A percentile compares a stretch with the other conserved stretches of the same genome.
Evolutionary conservation across 2,113 vertebrate species (phyloP).

Genomic region (Cheilinus undulatus): DNA sequence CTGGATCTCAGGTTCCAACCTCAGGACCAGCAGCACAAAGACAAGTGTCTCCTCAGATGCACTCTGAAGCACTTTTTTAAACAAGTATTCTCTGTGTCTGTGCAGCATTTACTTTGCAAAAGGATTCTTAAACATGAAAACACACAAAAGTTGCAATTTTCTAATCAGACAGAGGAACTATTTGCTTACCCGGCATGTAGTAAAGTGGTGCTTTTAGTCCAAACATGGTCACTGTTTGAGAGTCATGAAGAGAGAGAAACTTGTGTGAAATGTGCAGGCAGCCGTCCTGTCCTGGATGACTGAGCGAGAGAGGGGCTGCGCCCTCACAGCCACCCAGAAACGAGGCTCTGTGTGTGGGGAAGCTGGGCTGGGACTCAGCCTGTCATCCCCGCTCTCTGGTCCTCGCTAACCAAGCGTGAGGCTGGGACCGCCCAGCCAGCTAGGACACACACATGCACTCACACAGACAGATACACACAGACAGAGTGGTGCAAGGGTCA

Average conservation of each 20-base stretch:
- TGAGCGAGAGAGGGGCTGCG: slow-evolving; percentile 74
- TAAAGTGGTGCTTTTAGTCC: slow-evolving; percentile 98
- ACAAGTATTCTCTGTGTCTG: background rate
- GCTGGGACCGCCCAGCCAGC: slow-evolving; percentile 83
- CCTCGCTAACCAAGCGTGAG: slow-evolving; percentile 80
- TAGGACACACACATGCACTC: slow-evolving; percentile 67
- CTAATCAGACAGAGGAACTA: slow-evolving; percentile 18
- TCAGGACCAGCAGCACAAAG: slow-evolving; percentile 65
- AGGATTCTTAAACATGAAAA: slow-evolving; percentile 1
- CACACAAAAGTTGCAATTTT: background rate
- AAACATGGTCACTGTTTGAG: slow-evolving; percentile 93
- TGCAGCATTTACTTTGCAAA: slow-evolving; percentile 2
- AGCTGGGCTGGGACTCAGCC: slow-evolving; percentile 79
- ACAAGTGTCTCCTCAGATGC: slow-evolving; percentile 66
- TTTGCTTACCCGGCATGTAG: slow-evolving; percentile 96
- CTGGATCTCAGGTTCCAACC: slow-evolving; percentile 64
- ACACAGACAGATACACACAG: slow-evolving; percentile 62
- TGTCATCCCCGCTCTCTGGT: slow-evolving; percentile 81
- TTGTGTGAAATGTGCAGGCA: slow-evolving; percentile 55
- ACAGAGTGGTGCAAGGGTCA: slow-evolving; percentile 74
- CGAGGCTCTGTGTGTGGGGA: slow-evolving; percentile 74
- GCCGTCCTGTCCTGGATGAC: slow-evolving; percentile 80
- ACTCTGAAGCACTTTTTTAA: slow-evolving; percentile 49
- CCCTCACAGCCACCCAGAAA: slow-evolving; percentile 79
- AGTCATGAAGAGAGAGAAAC: slow-evolving; percentile 86